Evolutionary conservation across 2,888 invertebrate species (phyloP).

Genomic region (Diloba caeruleocephala): DNA sequence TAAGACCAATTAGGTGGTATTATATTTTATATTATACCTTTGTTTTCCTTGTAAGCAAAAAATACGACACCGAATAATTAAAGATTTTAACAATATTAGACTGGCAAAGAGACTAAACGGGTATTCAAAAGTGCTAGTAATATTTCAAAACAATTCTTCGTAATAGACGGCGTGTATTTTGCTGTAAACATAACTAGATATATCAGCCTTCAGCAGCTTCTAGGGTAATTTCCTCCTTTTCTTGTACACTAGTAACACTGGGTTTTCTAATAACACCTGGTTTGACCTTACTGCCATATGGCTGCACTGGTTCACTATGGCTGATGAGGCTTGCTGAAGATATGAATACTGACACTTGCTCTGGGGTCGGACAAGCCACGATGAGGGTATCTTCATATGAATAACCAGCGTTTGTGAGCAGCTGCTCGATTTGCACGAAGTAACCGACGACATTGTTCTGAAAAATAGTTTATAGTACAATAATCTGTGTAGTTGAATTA

Average conservation of each 20-base stretch:
- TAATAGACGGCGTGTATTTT: no score
- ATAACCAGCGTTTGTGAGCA: constrained; percentile 93
- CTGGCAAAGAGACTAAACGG: no score
- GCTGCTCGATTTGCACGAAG: constrained; percentile 95
- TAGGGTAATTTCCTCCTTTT: constrained; percentile 55
- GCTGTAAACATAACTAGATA: constrained; percentile 32
- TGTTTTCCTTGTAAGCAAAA: no score
- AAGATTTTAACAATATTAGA: no score
- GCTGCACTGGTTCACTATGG: constrained; percentile 80
- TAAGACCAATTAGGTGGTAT: no score
- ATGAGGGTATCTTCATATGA: constrained; percentile 94
- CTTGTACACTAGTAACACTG: constrained; percentile 73
- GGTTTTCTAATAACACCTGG: constrained; percentile 72
- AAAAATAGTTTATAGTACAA: no score
- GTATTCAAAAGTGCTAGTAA: no score
- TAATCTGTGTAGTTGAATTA: no score
- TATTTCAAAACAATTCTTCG: no score
- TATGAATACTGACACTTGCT: constrained; percentile 96
- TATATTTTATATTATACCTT: no score
- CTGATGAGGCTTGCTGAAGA: constrained; percentile 93
- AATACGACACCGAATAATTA: no score
- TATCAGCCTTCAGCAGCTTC: constrained; percentile 19
- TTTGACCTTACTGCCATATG: constrained; percentile 81
- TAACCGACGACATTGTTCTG: constrained; percentile 96
- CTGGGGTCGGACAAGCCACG: constrained; percentile 97